Conservation (phyloP, 1,140 invertebrate genomes). For the Drosophila virilis region DNA sequence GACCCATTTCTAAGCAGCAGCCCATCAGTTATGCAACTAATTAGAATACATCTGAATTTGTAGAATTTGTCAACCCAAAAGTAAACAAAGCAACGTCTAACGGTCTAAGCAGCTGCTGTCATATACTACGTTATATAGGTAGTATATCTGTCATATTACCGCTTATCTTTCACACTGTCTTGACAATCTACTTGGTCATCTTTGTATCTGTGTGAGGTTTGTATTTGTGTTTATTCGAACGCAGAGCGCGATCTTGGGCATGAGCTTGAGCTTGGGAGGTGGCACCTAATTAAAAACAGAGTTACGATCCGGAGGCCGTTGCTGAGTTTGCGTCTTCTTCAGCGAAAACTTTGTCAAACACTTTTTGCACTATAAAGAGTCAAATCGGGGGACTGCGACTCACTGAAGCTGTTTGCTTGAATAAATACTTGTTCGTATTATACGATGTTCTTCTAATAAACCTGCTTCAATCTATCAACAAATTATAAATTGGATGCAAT, state of each 20-base stretch:
- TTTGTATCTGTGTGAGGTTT: conserved; percentile 9
- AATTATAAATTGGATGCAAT: conserved; percentile 4
- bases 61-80: conserved; percentile 21
- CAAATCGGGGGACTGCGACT: neutral
- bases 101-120: conserved; percentile 25
- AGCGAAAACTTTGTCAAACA: conserved; percentile 5
- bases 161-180: conserved; percentile 66
- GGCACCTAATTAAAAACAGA: conserved; percentile 56
- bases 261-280: conserved; percentile 20
- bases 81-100: conserved; percentile 66
- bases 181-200: conserved; percentile 45
- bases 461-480: neutral
- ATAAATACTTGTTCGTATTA: neutral
- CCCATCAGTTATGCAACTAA: conserved; percentile 59
- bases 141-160: conserved; percentile 49
- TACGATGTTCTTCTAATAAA: neutral
- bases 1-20: conserved; percentile 33
- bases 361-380: conserved; percentile 5
- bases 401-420: neutral
- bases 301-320: conserved; percentile 10
- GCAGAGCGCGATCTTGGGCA: conserved; percentile 12
- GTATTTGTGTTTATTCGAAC: conserved; percentile 1
- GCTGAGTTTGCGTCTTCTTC: conserved; percentile 8
- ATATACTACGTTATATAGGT: neutral
- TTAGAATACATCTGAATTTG: conserved; percentile 35